A percentile compares a stretch with the other conserved stretches of the same genome.
Conservation (phyloP, 2,113 vertebrate genomes). For the Gobiocypris rarus region DNA sequence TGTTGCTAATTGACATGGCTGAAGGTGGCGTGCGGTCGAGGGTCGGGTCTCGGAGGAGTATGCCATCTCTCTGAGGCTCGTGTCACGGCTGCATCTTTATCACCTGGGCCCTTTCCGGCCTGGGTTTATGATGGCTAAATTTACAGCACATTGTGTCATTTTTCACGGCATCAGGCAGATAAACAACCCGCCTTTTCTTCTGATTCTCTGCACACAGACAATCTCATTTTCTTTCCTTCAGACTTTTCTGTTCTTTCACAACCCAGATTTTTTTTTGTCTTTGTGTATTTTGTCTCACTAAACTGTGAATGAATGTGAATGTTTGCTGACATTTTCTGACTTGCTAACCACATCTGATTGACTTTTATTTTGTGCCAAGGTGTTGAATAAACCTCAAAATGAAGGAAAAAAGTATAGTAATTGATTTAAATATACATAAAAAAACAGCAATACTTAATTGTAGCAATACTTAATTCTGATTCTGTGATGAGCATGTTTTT, state of each 20-base stretch:
- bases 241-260: not conserved
- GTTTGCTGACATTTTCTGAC: conserved; percentile 15
- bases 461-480: too few species aligned
- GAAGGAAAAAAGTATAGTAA: not conserved
- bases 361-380: not conserved
- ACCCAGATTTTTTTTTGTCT: not conserved
- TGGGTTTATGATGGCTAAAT: conserved; percentile 23
- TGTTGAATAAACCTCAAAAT: conserved; percentile 17
- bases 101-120: conserved; percentile 25
- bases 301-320: conserved; percentile 34
- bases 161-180: conserved; percentile 31
- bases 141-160: conserved; percentile 16
- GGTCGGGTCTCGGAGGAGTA: conserved; percentile 15
- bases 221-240: not conserved
- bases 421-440: not conserved
- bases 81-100: conserved; percentile 18
- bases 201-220: not conserved
- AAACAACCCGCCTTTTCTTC: not conserved
- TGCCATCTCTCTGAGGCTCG: not conserved
- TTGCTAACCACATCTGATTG: not conserved
- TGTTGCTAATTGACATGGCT: conserved; percentile 45
- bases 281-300: conserved; percentile 5
- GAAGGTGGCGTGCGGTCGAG: conserved; percentile 26
- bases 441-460: too few species aligned
- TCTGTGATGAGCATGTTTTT: too few species aligned